These are phyloP conservation scores for Callorhinus ursinus DNA, from an alignment of 2,113 vertebrate species.

Conservation along the genomic window DNA sequence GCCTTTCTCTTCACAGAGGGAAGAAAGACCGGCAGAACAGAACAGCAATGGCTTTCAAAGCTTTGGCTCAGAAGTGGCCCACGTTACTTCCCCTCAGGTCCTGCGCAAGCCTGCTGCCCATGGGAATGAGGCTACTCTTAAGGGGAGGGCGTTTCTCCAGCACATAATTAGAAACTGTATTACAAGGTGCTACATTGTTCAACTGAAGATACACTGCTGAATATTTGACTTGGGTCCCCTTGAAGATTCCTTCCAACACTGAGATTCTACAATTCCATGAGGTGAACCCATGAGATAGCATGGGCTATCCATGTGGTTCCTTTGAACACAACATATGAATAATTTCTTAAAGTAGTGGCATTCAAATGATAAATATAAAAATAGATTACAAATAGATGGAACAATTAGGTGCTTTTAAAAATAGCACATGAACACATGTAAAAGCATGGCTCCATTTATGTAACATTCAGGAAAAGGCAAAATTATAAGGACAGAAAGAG, in stretches of 20 bases:
- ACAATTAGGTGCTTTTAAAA: background rate
- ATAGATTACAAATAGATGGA: background rate
- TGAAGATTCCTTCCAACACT: background rate
- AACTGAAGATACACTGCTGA: background rate
- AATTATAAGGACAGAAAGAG: background rate
- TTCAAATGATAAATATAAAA: constrained; percentile 36
- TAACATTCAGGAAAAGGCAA: constrained; percentile 17
- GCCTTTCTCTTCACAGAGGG: background rate
- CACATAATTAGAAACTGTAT: background rate
- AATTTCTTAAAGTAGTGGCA: background rate
- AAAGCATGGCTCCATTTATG: background rate
- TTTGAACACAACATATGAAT: background rate
- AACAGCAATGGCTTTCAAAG: background rate
- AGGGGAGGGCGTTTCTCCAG: background rate
- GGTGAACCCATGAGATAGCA: background rate
- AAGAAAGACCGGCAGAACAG: background rate
- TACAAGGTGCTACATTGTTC: background rate
- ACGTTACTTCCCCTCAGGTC: background rate
- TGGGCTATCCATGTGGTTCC: background rate
- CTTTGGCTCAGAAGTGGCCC: background rate
- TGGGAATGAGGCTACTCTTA: background rate
- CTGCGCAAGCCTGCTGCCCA: background rate
- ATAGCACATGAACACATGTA: background rate
- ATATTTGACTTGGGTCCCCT: background rate
- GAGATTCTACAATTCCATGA: background rate